Evolutionary conservation across 1,140 invertebrate species (phyloP).

Genomic region (Hetaerina americana): DNA sequence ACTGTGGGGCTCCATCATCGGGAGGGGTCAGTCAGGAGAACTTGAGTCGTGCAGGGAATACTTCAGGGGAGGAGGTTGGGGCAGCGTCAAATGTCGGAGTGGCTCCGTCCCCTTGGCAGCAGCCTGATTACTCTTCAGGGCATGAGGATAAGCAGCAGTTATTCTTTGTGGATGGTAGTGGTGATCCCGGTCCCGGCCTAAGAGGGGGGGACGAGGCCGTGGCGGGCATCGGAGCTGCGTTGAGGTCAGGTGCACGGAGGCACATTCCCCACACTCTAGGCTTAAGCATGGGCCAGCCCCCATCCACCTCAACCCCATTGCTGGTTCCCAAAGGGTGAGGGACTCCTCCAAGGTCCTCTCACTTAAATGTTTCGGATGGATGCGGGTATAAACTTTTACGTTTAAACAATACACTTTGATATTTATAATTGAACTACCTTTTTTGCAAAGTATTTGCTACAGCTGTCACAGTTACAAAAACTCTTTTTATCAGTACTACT

Average conservation of each 20-base stretch:
- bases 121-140: background rate
- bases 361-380: background rate
- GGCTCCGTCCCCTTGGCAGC: no score
- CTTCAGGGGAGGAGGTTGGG: no score
- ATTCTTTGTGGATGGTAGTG: background rate
- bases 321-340: background rate
- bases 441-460: background rate
- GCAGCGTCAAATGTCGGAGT: no score
- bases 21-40: no score
- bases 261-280: background rate
- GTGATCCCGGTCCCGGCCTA: background rate
- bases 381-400: background rate
- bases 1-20: no score
- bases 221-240: background rate
- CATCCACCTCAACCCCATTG: background rate
- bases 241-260: background rate
- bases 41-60: no score
- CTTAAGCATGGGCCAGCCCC: background rate
- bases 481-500: background rate
- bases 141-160: background rate
- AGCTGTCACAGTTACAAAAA: background rate
- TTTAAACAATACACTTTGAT: slow-evolving; percentile 1
- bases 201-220: background rate
- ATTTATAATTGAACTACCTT: slow-evolving; percentile 1
- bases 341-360: background rate